Evolutionary conservation across 2,888 invertebrate species (phyloP), one percentile per base, ranked within the genome.

Genomic region (Gastrophysa polygoni): DNA sequence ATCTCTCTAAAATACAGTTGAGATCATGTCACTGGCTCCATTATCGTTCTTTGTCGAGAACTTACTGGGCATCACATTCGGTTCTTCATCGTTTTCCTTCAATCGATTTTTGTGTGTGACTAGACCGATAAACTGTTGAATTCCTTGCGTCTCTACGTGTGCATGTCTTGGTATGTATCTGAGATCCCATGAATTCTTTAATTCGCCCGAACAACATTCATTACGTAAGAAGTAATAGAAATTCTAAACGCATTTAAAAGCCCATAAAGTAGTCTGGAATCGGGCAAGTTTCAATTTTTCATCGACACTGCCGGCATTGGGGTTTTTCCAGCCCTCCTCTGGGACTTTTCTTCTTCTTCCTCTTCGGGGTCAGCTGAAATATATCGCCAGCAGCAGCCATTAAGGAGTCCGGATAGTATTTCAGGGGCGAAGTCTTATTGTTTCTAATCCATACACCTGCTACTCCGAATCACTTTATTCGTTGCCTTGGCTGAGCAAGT

Each of bases 381-480:
- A 61, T 59, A 64, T 64, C 58, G 64, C 64, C 48, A 59, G 59
- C 61, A 61, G 44, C 55, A 29, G 32, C 64, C 60, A 64, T 61
- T 61, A 64, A 52, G 64, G 56, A 38, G 38, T 24, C 55, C 20
- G 57, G 55, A 55, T 50, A 52, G 60, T 58, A 55, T 62, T 62
- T 54, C 65, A 62, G 61, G 57, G 59, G 58, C 61, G 61, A 65
- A 60, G 57, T 65, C 65, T 62, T 65, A 65, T 65, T 65, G 62
- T 65, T 65, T 62, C 65, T 62, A 65, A 65, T 65, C 65, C 62
- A 65, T 65, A 65, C 65, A 65, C 65, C 65, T 65, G 65, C 65
- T 65, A 62, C 65, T 62, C 59, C 59, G 56, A 62, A 65, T 62
- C 61, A 62, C 61, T 65, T 65, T 64, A 64, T 64, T 64, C 62